These are phyloP conservation scores for Orius insidiosus DNA, from an alignment of 1,140 invertebrate species.

Conservation along the genomic window DNA sequence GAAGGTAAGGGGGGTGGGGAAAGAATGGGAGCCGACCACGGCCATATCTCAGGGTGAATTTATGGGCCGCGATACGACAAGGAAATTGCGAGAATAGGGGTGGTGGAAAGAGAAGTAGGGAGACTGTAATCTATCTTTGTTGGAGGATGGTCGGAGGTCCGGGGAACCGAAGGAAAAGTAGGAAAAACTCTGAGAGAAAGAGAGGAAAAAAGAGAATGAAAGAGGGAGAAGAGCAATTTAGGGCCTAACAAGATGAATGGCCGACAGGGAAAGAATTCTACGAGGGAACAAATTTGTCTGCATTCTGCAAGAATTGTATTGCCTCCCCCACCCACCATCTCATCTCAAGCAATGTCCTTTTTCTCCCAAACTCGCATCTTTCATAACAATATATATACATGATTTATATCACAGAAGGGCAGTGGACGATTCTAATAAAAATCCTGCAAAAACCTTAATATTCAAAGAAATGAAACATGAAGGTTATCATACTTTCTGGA, in stretches of 20 bases:
- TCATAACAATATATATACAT: too few species aligned
- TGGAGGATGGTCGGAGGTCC: constrained; percentile 18
- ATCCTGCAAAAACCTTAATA: too few species aligned
- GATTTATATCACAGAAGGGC: too few species aligned
- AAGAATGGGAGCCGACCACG: constrained; percentile 34
- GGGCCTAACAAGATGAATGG: constrained; percentile 5
- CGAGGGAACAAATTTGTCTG: constrained; percentile 7
- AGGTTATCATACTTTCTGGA: too few species aligned
- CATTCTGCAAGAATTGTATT: constrained; percentile 2
- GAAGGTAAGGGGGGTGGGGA: background rate
- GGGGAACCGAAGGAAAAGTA: constrained; percentile 7
- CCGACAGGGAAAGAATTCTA: constrained; percentile 5
- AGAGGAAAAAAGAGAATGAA: constrained; percentile 10
- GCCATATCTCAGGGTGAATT: constrained; percentile 54
- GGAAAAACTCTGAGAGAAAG: constrained; percentile 7
- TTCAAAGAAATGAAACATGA: too few species aligned
- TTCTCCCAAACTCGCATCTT: too few species aligned
- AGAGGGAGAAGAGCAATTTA: constrained; percentile 16
- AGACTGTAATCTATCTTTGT: constrained; percentile 47
- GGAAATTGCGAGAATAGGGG: constrained; percentile 59
- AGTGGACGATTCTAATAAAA: too few species aligned
- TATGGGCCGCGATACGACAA: constrained; percentile 58
- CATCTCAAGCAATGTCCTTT: too few species aligned
- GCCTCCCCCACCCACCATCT: too few species aligned
- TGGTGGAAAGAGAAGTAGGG: constrained; percentile 17